These are phyloP conservation scores for Athalia circularis DNA, from an alignment of 2,888 invertebrate genomes.

Conservation along the genomic window DNA sequence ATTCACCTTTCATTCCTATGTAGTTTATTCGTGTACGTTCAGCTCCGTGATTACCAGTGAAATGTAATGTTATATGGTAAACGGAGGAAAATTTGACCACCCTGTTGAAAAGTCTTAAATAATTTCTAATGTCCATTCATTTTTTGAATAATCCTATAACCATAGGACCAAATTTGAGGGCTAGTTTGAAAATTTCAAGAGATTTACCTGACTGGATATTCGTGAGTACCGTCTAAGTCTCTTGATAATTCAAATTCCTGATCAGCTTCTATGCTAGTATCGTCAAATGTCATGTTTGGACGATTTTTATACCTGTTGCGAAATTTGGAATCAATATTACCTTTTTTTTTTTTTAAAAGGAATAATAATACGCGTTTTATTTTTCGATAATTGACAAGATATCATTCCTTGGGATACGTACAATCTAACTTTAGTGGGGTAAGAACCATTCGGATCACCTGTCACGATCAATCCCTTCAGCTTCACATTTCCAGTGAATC, in stretches of 20 bases:
- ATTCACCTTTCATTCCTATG: slow-evolving; percentile 97
- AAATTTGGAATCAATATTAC: slow-evolving; percentile 14
- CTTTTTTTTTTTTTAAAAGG: slow-evolving; percentile 16
- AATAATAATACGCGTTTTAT: slow-evolving; percentile 22
- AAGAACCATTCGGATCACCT: slow-evolving; percentile 91
- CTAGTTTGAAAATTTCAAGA: too few relatives aligned
- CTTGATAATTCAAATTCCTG: slow-evolving; percentile 92
- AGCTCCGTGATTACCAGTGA: slow-evolving; percentile 91
- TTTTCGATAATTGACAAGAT: slow-evolving; percentile 8
- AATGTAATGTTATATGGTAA: slow-evolving; percentile 91
- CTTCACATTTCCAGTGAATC: slow-evolving; percentile 95
- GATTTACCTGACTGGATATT: slow-evolving; percentile 91
- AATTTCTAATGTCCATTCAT: background rate
- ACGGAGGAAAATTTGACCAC: slow-evolving; percentile 94
- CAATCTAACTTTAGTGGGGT: slow-evolving; percentile 92
- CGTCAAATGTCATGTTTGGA: slow-evolving; percentile 96
- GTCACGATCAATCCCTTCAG: slow-evolving; percentile 94
- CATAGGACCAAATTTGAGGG: too few relatives aligned
- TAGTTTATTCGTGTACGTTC: slow-evolving; percentile 93
- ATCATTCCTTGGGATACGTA: slow-evolving; percentile 75
- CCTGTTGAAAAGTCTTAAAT: slow-evolving; percentile 75
- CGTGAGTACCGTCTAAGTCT: slow-evolving; percentile 87
- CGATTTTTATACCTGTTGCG: slow-evolving; percentile 91
- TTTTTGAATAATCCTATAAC: background rate
- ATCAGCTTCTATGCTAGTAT: slow-evolving; percentile 83